Conservation (phyloP, 2,113 vertebrate species). For the Antidorcas marsupialis region DNA sequence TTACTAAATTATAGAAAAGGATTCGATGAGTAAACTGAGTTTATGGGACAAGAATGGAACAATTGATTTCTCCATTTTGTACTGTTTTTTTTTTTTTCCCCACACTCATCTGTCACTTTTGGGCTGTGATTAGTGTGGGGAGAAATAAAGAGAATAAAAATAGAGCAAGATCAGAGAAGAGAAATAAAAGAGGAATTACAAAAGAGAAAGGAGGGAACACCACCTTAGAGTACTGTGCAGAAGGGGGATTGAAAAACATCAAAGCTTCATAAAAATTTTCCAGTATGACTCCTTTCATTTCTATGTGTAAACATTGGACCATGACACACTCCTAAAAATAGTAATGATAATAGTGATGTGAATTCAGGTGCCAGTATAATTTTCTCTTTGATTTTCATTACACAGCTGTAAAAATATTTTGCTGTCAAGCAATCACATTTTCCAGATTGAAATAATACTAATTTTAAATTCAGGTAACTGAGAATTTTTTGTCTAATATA, state of each 20-base stretch:
- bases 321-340: not conserved
- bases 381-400: not conserved
- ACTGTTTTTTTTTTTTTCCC: not conserved
- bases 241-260: not conserved
- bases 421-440: not conserved
- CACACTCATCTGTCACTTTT: not conserved
- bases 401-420: not conserved
- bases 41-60: not conserved
- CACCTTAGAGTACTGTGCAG: not conserved
- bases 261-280: not conserved
- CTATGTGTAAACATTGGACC: not conserved
- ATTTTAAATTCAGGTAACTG: not conserved
- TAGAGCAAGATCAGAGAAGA: not conserved
- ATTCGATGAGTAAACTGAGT: not conserved
- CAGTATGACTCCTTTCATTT: not conserved
- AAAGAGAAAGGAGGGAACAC: not conserved
- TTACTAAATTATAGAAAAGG: conserved; percentile 17
- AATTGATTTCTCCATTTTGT: not conserved
- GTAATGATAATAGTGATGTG: not conserved
- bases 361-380: not conserved
- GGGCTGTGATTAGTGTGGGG: not conserved
- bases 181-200: not conserved
- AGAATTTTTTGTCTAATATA: not conserved
- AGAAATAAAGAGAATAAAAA: not conserved
- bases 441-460: not conserved